phyloP scores from a whole-genome alignment of 2,888 invertebrate genomes.

The Mesodorylaimus sp. region DNA sequence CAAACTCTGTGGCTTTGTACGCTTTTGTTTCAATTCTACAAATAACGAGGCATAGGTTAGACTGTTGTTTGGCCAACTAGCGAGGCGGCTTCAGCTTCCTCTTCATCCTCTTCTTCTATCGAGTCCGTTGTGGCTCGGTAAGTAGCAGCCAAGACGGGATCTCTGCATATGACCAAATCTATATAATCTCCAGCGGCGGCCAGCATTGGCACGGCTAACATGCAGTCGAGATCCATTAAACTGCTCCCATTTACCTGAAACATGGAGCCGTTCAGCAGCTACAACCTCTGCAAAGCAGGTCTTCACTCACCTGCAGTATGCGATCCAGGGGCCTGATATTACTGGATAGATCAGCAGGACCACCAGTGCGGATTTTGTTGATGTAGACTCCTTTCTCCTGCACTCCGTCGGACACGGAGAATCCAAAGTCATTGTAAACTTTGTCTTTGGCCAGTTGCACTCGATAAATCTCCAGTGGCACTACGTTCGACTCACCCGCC shows the following conservation, averaged over 20 bases:
- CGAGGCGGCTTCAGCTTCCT: too few relatives aligned
- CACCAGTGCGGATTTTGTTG: conserved; percentile 68
- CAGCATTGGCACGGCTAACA: conserved; percentile 73
- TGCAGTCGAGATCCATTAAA: conserved; percentile 79
- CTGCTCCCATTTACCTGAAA: conserved; percentile 66
- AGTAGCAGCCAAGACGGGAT: too few relatives aligned
- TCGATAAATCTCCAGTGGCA: conserved; percentile 30
- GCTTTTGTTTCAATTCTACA: too few relatives aligned
- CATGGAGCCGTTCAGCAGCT: background rate
- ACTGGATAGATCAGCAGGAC: conserved; percentile 70
- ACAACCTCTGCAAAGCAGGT: background rate
- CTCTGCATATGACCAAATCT: conserved; percentile 54
- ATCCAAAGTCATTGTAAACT: conserved; percentile 82
- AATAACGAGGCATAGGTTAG: too few relatives aligned
- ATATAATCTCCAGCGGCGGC: conserved; percentile 72
- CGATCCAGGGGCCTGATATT: conserved; percentile 64
- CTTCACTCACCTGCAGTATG: conserved; percentile 54
- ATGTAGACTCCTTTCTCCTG: conserved; percentile 83
- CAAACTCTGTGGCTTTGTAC: too few relatives aligned
- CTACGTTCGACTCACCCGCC: conserved; percentile 12
- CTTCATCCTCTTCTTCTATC: too few relatives aligned
- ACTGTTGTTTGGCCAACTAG: too few relatives aligned
- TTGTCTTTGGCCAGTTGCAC: conserved; percentile 73
- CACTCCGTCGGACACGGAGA: conserved; percentile 79
- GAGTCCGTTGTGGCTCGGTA: too few relatives aligned